These are phyloP conservation scores for Holotrichia oblita DNA, from an alignment of 1,140 invertebrate genomes.

Conservation along the genomic window DNA sequence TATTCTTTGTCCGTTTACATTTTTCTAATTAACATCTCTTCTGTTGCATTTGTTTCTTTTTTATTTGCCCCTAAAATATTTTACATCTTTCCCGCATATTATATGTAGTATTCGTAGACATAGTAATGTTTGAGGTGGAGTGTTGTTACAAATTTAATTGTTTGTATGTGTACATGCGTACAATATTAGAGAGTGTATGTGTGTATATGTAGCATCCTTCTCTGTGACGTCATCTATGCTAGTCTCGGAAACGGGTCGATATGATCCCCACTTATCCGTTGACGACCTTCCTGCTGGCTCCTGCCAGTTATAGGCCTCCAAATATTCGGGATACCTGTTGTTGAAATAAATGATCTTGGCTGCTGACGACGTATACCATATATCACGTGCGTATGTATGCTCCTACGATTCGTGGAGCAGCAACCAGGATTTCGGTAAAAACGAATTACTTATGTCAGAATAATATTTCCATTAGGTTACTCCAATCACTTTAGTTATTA, in stretches of 20 bases:
- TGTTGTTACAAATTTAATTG: neutral
- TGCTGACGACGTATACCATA: no score
- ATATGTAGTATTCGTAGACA: neutral
- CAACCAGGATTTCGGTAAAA: no score
- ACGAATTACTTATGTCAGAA: no score
- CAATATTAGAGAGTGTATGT: neutral
- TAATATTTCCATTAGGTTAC: no score
- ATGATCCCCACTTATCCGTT: constrained; percentile 12
- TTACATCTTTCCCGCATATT: neutral
- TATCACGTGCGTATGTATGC: no score
- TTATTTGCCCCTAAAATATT: no score
- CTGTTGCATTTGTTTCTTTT: neutral
- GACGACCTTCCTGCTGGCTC: constrained; percentile 10
- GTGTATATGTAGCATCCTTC: constrained; percentile 6
- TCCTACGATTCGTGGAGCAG: no score
- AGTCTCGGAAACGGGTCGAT: constrained; percentile 29
- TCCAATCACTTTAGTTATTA: no score
- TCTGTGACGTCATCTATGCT: constrained; percentile 17
- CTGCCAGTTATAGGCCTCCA: neutral
- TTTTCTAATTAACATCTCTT: neutral
- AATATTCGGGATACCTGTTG: constrained; percentile 12
- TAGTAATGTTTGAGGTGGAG: neutral
- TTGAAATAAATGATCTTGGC: neutral
- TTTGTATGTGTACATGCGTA: neutral
- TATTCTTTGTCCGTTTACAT: neutral